These are phyloP conservation scores for Borostomias antarcticus DNA, from an alignment of 2,797 vertebrate species.

Conservation along the genomic window DNA sequence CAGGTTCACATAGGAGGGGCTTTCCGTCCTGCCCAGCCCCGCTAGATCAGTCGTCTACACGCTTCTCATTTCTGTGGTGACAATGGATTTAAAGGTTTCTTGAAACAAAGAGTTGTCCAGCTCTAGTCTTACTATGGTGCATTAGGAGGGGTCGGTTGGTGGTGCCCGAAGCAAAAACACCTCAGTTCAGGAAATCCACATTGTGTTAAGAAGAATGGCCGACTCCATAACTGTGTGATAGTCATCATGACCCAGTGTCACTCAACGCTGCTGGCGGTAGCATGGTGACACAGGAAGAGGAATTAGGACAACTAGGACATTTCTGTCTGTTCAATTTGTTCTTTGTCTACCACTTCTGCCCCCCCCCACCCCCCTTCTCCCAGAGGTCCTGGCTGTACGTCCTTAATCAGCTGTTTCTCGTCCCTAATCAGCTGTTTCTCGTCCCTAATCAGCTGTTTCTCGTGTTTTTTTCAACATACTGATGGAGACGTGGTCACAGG, in stretches of 20 bases:
- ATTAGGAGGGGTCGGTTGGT: not conserved
- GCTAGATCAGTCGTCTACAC: not conserved
- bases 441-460: no score
- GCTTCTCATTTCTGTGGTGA: conserved; percentile 10
- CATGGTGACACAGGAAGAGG: not conserved
- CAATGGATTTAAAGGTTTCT: conserved; percentile 19
- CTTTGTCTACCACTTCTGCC: not conserved
- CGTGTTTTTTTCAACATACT: no score
- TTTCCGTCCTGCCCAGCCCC: conserved; percentile 6
- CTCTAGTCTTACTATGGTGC: not conserved
- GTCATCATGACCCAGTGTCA: not conserved
- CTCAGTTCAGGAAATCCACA: conserved; percentile 21
- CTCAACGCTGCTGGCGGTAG: not conserved
- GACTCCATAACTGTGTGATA: not conserved
- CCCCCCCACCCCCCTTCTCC: no score
- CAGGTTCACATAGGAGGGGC: conserved; percentile 6
- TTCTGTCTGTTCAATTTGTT: not conserved
- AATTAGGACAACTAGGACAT: not conserved
- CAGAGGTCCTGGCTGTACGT: no score
- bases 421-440: no score
- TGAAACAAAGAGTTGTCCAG: conserved; percentile 4
- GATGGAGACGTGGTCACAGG: no score
- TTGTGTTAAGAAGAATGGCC: conserved; percentile 31
- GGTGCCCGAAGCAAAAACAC: not conserved
- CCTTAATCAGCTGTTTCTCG: no score